phyloP scores from a whole-genome alignment of 53 echinoderm and acorn worm genomes.

The Patiria pectinifera region DNA sequence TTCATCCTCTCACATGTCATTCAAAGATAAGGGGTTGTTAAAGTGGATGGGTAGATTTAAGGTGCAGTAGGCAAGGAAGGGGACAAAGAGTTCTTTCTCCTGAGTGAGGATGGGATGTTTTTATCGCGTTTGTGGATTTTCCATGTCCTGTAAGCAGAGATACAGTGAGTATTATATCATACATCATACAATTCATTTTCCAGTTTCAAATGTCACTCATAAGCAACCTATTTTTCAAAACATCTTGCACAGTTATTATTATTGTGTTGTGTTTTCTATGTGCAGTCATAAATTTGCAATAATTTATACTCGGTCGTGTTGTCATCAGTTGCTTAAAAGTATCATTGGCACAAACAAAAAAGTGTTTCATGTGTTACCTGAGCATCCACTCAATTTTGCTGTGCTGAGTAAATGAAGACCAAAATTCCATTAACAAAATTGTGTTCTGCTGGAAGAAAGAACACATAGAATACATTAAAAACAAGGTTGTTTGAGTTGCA shows the following conservation, averaged over 20 bases:
- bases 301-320: too few relatives aligned
- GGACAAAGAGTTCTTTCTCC: not conserved
- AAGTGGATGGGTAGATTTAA: not conserved
- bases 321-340: not conserved
- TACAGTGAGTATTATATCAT: not conserved
- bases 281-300: not conserved
- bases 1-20: not conserved
- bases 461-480: too few relatives aligned
- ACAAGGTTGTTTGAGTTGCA: too few relatives aligned
- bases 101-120: not conserved
- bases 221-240: not conserved
- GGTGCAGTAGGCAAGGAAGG: not conserved
- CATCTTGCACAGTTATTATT: not conserved
- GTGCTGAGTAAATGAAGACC: not conserved
- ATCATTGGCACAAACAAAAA: not conserved
- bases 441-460: not conserved
- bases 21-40: not conserved
- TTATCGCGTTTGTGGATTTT: not conserved
- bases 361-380: not conserved
- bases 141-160: not conserved
- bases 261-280: not conserved
- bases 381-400: not conserved
- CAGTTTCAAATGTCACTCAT: not conserved
- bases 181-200: not conserved
- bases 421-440: not conserved